phyloP scores from a whole-genome alignment of 2,797 vertebrate species.

The Morelia viridis region DNA sequence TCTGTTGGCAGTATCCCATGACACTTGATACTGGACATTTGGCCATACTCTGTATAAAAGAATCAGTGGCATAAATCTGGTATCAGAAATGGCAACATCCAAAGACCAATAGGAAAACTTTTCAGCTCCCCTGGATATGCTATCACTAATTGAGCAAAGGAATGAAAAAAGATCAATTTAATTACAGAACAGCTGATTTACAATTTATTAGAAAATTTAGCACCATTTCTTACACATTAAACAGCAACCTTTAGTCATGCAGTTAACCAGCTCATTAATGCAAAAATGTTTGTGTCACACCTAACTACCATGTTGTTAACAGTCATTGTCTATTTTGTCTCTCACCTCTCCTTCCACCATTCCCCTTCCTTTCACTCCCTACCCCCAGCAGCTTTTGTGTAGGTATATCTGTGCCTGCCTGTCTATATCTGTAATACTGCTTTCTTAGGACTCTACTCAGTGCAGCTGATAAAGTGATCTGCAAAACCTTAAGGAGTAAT shows the following conservation, averaged over 20 bases:
- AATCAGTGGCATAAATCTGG: too few relatives aligned
- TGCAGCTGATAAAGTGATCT: background rate
- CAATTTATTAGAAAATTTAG: background rate
- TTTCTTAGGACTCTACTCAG: background rate
- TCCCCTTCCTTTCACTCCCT: background rate
- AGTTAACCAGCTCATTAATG: background rate
- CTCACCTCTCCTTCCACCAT: background rate
- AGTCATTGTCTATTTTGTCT: background rate
- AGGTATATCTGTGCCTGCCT: background rate
- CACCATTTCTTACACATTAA: background rate
- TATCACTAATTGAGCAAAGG: background rate
- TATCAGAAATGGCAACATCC: background rate
- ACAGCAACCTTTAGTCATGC: background rate
- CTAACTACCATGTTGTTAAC: background rate
- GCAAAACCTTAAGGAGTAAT: background rate
- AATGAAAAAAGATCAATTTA: background rate
- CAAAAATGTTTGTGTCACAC: background rate
- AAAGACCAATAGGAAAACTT: background rate
- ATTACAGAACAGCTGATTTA: background rate
- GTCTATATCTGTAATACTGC: background rate
- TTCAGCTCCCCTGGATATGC: background rate
- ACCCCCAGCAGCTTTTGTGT: background rate
- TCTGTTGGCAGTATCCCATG: too few relatives aligned
- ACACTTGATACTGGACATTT: too few relatives aligned
- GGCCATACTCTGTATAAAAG: too few relatives aligned